Conservation (phyloP, 2,888 invertebrate species). For the Amblyteles armatorius region DNA sequence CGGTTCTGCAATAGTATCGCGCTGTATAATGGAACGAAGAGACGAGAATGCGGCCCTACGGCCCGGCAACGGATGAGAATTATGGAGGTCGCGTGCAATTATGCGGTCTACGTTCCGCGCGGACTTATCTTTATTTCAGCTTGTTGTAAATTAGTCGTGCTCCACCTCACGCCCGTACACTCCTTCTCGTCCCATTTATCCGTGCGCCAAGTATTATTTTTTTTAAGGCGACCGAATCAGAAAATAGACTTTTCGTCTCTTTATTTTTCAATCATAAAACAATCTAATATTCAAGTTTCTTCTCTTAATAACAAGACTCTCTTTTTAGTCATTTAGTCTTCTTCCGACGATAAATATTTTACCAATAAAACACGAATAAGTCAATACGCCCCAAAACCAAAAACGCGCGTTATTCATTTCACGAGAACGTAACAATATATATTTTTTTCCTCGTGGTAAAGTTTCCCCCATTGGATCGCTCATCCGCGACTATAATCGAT, state of each 20-base stretch:
- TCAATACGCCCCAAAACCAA: neutral
- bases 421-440: no score
- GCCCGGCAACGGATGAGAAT: conserved; percentile 37
- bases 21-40: conserved; percentile 9
- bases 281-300: no score
- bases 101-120: conserved; percentile 63
- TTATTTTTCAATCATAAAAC: no score
- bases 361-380: no score
- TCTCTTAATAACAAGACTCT: no score
- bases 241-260: no score
- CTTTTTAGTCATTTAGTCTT: no score
- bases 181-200: neutral
- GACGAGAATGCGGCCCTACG: conserved; percentile 28
- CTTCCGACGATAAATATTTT: no score
- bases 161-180: conserved; percentile 14
- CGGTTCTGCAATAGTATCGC: neutral
- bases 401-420: no score
- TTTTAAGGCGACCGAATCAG: no score
- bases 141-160: conserved; percentile 70
- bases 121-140: conserved; percentile 72
- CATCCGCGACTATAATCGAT: conserved; percentile 42
- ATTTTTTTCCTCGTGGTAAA: neutral
- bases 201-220: neutral
- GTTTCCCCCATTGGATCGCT: conserved; percentile 26
- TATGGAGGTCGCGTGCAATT: conserved; percentile 69